Conservation (phyloP, 2,888 invertebrate genomes). For the Aphrophora alni region DNA sequence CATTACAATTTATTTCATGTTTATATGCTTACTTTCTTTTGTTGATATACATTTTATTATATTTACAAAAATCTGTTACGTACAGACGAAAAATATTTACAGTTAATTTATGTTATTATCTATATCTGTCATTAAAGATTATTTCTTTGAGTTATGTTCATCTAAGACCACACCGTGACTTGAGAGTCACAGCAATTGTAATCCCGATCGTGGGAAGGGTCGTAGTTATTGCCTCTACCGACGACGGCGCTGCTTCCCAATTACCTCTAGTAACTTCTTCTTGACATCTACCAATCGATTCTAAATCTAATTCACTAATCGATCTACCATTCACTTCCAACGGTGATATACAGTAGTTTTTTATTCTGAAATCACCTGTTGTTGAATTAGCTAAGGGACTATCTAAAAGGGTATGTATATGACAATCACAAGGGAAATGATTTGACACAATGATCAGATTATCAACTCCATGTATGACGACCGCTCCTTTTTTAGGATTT, state of each 20-base stretch:
- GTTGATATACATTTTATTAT: neutral
- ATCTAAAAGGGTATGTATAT: constrained; percentile 75
- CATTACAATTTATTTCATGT: neutral
- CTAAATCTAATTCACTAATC: constrained; percentile 70
- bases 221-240: neutral
- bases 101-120: too few species aligned
- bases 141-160: neutral
- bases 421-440: constrained; percentile 88
- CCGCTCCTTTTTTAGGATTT: constrained; percentile 70
- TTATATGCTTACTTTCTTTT: neutral
- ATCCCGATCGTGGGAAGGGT: neutral
- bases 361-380: constrained; percentile 67
- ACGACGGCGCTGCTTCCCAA: constrained; percentile 56
- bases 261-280: constrained; percentile 71
- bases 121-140: too few species aligned
- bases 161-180: neutral
- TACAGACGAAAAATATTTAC: too few species aligned
- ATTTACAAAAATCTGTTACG: neutral
- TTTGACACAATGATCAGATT: constrained; percentile 76
- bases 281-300: constrained; percentile 70
- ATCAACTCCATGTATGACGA: constrained; percentile 75
- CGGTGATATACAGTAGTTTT: constrained; percentile 87
- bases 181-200: neutral
- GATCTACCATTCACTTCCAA: constrained; percentile 80
- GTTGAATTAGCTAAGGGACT: constrained; percentile 72